Evolutionary conservation across 2,113 vertebrate species (phyloP), one percentile per base, ranked within the genome.

Genomic region (Heloderma charlesbogerti): DNA sequence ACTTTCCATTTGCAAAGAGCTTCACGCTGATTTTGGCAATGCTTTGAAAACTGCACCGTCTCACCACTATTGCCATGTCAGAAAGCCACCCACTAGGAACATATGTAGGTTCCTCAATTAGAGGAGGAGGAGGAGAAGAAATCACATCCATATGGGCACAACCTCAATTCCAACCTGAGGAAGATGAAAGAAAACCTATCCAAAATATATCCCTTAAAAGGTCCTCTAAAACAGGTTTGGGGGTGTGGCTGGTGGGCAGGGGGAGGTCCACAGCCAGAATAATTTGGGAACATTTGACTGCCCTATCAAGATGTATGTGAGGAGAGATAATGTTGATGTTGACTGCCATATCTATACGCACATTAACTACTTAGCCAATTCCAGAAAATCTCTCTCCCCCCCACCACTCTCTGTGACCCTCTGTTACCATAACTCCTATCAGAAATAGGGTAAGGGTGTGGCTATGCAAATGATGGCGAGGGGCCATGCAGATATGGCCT

Each of bases 271-370:
- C 92, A 93, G 94, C 91, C 94, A 92, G 15, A 92, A 91, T 88
- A 94, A 94, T 29, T 92, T 88, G 20, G 45, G 69, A 91, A 92
- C 88, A 1, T 43, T 84, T 88, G 95, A 89, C 92, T 94, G 95
- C 93, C 93, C 92, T 89, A 93, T 95, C 94, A 93, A 92, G 92
- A 85, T 63, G 93, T 40, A 94, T 92, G 91, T 2, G 88, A 95
- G 94, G 3, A 93, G 92, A 96, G 92, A 90, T 94, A 86, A 94
- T 96, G 94, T 95, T 95, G 95, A 95, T 93, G 93, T 95, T 96
- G 95, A 94, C 92, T 95, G 88, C 93, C 94, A 94, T 95, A 93
- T 94, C 94, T 91, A 16, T 18, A 3, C 22, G 20, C 60, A 63
- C n/a, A n/a, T n/a, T n/a, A n/a, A n/a, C n/a, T n/a, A n/a, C 22